Evolutionary conservation across 2,888 invertebrate genomes (phyloP).

Genomic region (Phania funesta): DNA sequence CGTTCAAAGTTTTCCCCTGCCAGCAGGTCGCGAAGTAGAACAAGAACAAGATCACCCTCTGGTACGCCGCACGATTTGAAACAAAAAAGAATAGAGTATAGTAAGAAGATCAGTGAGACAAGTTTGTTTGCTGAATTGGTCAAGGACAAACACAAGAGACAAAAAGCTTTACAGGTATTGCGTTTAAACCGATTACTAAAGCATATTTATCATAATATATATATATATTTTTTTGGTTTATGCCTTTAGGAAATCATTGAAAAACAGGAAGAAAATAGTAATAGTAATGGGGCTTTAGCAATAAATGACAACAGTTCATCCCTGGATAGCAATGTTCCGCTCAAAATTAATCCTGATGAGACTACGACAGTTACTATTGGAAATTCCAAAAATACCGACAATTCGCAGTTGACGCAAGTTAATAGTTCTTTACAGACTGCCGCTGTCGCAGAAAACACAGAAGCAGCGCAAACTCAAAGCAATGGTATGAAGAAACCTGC

Average conservation of each 20-base stretch:
- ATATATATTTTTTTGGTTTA: not conserved
- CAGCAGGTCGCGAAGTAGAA: conserved; percentile 72
- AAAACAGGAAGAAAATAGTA: conserved; percentile 83
- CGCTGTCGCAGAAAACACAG: conserved; percentile 26
- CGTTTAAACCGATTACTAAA: not conserved
- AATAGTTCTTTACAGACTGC: not conserved
- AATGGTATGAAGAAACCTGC: conserved; percentile 71
- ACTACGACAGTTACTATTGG: conserved; percentile 30
- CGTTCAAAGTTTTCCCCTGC: conserved; percentile 66
- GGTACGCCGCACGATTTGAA: conserved; percentile 76
- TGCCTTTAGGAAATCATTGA: conserved; percentile 83
- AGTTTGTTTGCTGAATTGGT: conserved; percentile 94
- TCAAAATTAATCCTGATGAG: conserved; percentile 62
- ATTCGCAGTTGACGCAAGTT: conserved; percentile 66
- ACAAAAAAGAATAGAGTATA: conserved; percentile 83
- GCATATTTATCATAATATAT: not conserved
- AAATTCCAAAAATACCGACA: conserved; percentile 49
- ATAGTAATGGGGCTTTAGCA: conserved; percentile 77
- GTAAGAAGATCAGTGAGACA: conserved; percentile 92
- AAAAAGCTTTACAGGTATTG: conserved; percentile 83
- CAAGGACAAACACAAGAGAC: conserved; percentile 90
- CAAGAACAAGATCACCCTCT: conserved; percentile 80
- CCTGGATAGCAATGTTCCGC: conserved; percentile 74
- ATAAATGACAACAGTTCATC: conserved; percentile 79
- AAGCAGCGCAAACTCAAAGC: conserved; percentile 36